phyloP scores from a whole-genome alignment of 1,140 invertebrate genomes.

The Uloborus diversus region DNA sequence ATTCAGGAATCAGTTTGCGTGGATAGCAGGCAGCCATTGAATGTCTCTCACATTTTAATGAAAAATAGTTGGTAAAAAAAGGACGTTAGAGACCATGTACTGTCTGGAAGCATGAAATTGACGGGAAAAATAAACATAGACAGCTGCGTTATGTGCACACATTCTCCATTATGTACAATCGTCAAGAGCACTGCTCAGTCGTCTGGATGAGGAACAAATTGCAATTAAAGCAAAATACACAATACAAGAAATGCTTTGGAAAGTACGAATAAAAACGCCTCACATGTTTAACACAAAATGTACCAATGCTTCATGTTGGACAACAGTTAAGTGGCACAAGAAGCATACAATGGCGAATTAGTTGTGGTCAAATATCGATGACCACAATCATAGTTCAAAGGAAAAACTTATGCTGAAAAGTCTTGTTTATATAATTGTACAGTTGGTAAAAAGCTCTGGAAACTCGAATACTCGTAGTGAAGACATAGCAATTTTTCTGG shows the following conservation, averaged over 20 bases:
- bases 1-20: neutral
- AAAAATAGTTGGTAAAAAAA: neutral
- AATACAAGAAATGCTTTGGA: neutral
- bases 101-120: neutral
- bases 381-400: neutral
- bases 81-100: constrained; percentile 1
- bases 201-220: too few species aligned
- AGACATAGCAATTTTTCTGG: too few species aligned
- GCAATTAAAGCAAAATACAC: neutral
- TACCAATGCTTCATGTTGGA: too few species aligned
- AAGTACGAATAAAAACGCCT: neutral
- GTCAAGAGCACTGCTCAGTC: neutral
- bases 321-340: neutral
- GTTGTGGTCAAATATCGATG: neutral
- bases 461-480: too few species aligned
- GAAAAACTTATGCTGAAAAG: neutral
- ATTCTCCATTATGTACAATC: neutral
- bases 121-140: neutral
- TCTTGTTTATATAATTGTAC: too few species aligned
- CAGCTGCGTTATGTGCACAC: neutral
- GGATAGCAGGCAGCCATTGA: neutral
- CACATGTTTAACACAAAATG: neutral
- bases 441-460: too few species aligned
- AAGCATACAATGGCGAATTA: neutral
- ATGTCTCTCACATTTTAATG: neutral